phyloP scores from a whole-genome alignment of 2,113 vertebrate genomes.

The Tychaedon coryphoeus region DNA sequence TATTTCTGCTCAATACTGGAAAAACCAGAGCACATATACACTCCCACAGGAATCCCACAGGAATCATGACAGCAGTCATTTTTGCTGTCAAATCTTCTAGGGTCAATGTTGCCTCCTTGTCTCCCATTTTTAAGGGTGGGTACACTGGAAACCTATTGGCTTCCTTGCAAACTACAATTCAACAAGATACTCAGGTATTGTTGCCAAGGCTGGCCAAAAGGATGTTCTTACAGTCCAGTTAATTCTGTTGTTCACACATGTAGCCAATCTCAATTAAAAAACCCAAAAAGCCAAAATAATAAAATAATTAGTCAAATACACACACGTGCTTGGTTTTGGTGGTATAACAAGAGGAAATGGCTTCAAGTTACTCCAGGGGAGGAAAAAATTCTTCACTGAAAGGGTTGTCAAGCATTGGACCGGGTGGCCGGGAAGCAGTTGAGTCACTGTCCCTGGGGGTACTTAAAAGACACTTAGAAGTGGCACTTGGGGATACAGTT shows the following conservation, averaged over 20 bases:
- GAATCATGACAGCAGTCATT: neutral
- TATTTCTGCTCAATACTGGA: neutral
- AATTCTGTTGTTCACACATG: neutral
- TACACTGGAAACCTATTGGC: neutral
- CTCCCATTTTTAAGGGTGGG: neutral
- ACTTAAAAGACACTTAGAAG: neutral
- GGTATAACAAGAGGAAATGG: neutral
- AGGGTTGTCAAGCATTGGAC: neutral
- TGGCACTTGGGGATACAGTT: neutral
- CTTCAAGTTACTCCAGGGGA: neutral
- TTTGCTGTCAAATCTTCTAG: neutral
- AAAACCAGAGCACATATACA: neutral
- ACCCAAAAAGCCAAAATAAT: neutral
- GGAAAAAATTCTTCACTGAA: neutral
- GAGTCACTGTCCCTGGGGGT: neutral
- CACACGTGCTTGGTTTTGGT: neutral
- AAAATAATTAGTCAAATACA: neutral
- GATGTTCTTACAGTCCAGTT: neutral
- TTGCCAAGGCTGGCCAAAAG: neutral
- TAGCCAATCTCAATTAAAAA: neutral
- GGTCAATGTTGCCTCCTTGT: neutral
- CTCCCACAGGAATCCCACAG: neutral
- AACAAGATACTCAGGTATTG: neutral
- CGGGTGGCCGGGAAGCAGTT: neutral
- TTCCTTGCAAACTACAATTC: neutral